Base-by-base conservation (phyloP, 2,797 vertebrate species). In the Vultur gryphus region DNA sequence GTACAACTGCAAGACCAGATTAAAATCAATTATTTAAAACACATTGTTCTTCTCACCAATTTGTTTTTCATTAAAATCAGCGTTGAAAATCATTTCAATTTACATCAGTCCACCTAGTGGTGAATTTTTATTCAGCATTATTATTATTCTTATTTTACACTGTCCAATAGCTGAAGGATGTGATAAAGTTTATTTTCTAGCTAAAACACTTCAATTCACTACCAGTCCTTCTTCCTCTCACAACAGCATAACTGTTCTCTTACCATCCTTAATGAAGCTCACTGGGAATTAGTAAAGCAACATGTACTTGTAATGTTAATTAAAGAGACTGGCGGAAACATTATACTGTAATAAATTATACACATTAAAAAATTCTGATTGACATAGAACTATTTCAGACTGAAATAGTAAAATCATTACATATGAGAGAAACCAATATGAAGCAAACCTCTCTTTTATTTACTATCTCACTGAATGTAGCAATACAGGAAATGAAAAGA, bases 401-500 rank as follows among this genome's bases (percentile, higher is more conserved):
- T 61, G 51, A 93, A 88, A 91, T 10, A 94, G 62, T 24, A 84
- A 86, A 87, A 84, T 72, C 70, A 51, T 79, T 90, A 86, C 46
- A 76, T 77, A 89, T 1, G 2, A 84, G 17, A 86, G 54, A 71
- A 93, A 84, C n/a, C 39, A 91, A 10, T 43, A 73, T 4, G 35
- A 91, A 88, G 35, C 70, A 91, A 51, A 90, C 14, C 13, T 84
- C 44, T 88, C 48, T 72, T 80, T 90, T 78, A 75, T 28, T 28
- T 81, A 81, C 35, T 59, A 23, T 51, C 7, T 59, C 83, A 82
- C 70, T 84, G 51, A 88, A 18, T 1, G 39, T 2, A 82, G 58
- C 39, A 91, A 73, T 46, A 86, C 52, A 86, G 73, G 54, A 95
- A 96, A 91, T 41, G 14, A 85, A 95, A 59, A 92, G 16, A 92